Percentiles rank a stretch among this genome's conserved stretches.
These are phyloP conservation scores for Pseudomyrmex gracilis DNA, from an alignment of 1,140 invertebrate genomes.

Conservation along the genomic window DNA sequence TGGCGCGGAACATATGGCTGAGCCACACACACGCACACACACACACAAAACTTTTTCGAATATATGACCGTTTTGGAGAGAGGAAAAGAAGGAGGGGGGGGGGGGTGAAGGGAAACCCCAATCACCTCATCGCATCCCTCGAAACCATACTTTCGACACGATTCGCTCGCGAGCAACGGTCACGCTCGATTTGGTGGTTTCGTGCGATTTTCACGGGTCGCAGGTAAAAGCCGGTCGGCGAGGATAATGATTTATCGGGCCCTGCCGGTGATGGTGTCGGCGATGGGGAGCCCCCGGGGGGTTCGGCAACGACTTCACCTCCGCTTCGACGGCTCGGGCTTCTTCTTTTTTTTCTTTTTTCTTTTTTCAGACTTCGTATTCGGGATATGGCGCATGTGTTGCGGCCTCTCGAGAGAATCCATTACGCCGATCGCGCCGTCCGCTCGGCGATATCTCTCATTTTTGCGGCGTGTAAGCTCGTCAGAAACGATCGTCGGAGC, in stretches of 20 bases:
- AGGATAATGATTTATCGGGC: constrained; percentile 59
- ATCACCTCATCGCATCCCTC: constrained; percentile 39
- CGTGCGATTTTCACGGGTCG: constrained; percentile 63
- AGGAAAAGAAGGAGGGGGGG: no score
- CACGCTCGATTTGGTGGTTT: constrained; percentile 41
- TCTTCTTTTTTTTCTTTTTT: neutral
- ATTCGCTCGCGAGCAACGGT: constrained; percentile 42
- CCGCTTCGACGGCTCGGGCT: neutral
- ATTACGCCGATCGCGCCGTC: constrained; percentile 52
- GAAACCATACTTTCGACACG: constrained; percentile 48
- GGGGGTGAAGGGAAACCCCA: neutral
- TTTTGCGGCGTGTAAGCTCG: constrained; percentile 59
- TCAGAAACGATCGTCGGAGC: constrained; percentile 26
- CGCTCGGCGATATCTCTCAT: constrained; percentile 55
- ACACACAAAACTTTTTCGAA: neutral
- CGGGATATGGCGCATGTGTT: constrained; percentile 10
- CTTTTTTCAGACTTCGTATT: constrained; percentile 23
- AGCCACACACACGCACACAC: neutral
- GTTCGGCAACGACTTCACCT: constrained; percentile 35
- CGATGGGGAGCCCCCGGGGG: constrained; percentile 15
- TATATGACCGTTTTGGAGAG: neutral
- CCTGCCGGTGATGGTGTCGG: neutral
- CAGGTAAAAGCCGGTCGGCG: constrained; percentile 57
- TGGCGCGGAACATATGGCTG: constrained; percentile 45
- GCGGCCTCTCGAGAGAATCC: constrained; percentile 45